Conservation (phyloP, 30 jellyfish, hydroid and myxozoan genomes). For the Pseudorhiza aurosa region DNA sequence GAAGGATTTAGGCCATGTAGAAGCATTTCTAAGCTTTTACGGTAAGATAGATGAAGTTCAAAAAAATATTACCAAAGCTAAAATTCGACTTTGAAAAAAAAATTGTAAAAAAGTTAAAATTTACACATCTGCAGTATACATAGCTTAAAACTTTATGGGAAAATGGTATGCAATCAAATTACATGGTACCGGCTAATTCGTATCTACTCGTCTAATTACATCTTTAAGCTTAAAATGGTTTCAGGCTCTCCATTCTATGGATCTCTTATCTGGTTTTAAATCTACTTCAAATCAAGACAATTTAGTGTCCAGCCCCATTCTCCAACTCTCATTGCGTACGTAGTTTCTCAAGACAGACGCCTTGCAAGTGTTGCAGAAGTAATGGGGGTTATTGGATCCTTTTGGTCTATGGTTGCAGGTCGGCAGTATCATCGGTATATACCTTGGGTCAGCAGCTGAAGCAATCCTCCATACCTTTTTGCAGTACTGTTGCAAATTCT, state of each 20-base stretch:
- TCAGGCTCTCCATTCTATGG: not conserved
- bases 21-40: too few species aligned
- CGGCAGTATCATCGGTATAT: conserved; percentile 79
- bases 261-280: not conserved
- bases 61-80: too few species aligned
- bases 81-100: too few species aligned
- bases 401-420: conserved; percentile 86
- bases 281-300: not conserved
- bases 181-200: too few species aligned
- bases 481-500: conserved; percentile 71
- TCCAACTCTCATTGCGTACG: conserved; percentile 81
- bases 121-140: too few species aligned
- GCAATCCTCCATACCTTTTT: conserved; percentile 72
- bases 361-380: conserved; percentile 70
- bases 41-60: too few species aligned
- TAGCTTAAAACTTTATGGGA: too few species aligned
- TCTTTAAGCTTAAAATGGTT: too few species aligned
- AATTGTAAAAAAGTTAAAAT: too few species aligned
- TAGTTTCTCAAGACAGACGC: conserved; percentile 73
- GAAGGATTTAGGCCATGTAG: too few species aligned
- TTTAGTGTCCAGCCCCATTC: conserved; percentile 79
- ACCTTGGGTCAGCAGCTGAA: conserved; percentile 81
- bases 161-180: too few species aligned
- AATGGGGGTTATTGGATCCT: conserved; percentile 83
- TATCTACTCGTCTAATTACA: too few species aligned